Conservation (phyloP, 2,113 vertebrate species). For the Mormoops blainvillei region DNA sequence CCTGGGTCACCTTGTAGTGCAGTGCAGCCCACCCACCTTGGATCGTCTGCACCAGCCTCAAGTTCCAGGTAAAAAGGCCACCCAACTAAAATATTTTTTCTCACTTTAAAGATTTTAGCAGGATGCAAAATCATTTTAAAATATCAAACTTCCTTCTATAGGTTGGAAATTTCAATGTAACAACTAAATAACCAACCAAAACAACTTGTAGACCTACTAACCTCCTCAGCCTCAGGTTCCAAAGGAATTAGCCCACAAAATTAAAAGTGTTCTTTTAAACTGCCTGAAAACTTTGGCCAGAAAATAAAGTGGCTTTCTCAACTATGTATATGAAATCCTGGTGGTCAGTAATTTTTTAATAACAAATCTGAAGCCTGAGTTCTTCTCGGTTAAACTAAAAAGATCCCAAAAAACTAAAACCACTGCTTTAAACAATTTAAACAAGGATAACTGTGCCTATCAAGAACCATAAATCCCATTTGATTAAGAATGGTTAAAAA, state of each 20-base stretch:
- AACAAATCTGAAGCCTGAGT: background rate
- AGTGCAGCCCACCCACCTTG: background rate
- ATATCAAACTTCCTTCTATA: background rate
- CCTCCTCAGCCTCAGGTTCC: background rate
- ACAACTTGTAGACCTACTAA: background rate
- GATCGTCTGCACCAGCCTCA: background rate
- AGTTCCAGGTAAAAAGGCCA: background rate
- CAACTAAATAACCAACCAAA: background rate
- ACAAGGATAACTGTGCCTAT: background rate
- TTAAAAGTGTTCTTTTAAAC: background rate
- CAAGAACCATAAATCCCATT: background rate
- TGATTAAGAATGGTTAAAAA: background rate
- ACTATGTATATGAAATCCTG: background rate
- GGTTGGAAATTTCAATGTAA: background rate
- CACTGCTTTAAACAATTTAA: background rate
- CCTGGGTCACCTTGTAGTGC: background rate
- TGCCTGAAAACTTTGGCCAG: background rate
- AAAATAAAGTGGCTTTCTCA: background rate
- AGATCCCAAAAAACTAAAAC: background rate
- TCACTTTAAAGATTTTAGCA: background rate
- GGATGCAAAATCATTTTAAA: background rate
- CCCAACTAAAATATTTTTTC: background rate
- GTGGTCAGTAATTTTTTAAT: background rate
- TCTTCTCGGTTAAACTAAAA: background rate
- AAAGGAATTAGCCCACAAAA: background rate